These are phyloP conservation scores for Dynastes tityus DNA, from an alignment of 2,888 invertebrate species.

Conservation along the genomic window DNA sequence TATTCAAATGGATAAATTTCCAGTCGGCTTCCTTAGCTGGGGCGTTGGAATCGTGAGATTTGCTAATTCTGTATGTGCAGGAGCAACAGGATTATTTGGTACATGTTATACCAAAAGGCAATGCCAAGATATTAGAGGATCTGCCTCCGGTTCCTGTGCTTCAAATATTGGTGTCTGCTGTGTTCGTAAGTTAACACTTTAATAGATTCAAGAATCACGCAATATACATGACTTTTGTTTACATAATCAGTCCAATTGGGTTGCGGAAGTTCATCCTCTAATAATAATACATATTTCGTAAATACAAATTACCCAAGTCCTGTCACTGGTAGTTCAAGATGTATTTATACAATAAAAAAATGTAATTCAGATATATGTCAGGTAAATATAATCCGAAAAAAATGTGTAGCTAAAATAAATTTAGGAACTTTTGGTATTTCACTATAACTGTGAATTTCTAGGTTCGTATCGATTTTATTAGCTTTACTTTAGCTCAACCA, in stretches of 20 bases:
- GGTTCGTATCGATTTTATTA: constrained; percentile 84
- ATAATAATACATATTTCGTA: constrained; percentile 88
- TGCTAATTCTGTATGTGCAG: constrained; percentile 79
- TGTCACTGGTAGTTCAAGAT: constrained; percentile 79
- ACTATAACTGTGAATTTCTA: constrained; percentile 62
- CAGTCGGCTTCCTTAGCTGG: constrained; percentile 27
- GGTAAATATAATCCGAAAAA: constrained; percentile 68
- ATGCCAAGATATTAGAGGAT: constrained; percentile 81
- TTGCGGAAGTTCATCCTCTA: constrained; percentile 78
- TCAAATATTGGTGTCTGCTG: constrained; percentile 85
- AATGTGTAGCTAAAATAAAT: not conserved
- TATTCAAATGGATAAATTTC: not conserved
- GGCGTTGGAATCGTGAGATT: constrained; percentile 78
- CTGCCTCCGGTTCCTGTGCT: constrained; percentile 82
- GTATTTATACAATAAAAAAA: constrained; percentile 80
- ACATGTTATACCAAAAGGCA: constrained; percentile 84
- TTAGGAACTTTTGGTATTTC: not conserved
- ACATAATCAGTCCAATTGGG: constrained; percentile 76
- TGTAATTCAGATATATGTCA: constrained; percentile 80
- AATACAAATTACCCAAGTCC: constrained; percentile 83
- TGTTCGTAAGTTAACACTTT: constrained; percentile 76
- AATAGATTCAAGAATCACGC: not conserved
- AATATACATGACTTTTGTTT: not conserved
- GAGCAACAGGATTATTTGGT: constrained; percentile 79
- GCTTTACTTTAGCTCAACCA: constrained; percentile 81